Percentiles rank a stretch among this genome's conserved stretches.
Evolutionary conservation across 2,113 vertebrate species (phyloP).

Genomic region (Nymphicus hollandicus): DNA sequence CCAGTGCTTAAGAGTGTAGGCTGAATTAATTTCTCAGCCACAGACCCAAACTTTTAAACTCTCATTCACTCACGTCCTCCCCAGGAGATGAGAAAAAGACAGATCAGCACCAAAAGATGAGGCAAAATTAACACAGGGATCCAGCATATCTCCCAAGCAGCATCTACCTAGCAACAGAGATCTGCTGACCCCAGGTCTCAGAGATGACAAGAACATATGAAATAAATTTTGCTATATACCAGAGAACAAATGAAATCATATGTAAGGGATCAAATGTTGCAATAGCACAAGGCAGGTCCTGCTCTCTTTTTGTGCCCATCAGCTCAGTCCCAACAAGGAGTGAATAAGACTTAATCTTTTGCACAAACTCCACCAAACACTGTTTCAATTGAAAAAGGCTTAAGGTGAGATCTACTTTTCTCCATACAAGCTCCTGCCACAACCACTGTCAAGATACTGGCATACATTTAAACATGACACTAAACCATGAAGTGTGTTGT

Average conservation of each 20-base stretch:
- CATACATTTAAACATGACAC: neutral
- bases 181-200: neutral
- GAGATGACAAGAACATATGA: neutral
- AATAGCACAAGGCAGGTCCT: neutral
- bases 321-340: neutral
- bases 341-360: neutral
- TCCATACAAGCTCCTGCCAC: neutral
- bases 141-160: neutral
- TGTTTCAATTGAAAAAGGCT: slow-evolving; percentile 27
- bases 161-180: neutral
- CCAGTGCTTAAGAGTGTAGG: neutral
- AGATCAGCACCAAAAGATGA: neutral
- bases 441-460: neutral
- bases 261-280: neutral
- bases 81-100: neutral
- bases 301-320: neutral
- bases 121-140: neutral
- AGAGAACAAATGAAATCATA: neutral
- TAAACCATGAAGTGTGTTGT: neutral
- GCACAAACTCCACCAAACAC: neutral
- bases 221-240: neutral
- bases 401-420: slow-evolving; percentile 14
- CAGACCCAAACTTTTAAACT: neutral
- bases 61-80: neutral
- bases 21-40: neutral